phyloP scores from a whole-genome alignment of 2,113 vertebrate species.

The Ellobius talpinus region DNA sequence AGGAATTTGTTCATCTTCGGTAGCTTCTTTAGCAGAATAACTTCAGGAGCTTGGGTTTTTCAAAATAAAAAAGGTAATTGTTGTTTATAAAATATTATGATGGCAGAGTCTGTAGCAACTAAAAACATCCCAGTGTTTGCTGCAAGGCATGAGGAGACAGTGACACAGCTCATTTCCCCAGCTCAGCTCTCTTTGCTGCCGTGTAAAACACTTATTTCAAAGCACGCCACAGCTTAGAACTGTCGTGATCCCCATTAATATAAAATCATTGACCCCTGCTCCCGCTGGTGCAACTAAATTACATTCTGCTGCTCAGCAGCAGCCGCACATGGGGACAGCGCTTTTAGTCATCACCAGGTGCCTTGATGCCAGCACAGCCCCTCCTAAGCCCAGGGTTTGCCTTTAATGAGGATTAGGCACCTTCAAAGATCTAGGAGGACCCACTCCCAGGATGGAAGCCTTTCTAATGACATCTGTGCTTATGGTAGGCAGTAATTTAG shows the following conservation, averaged over 20 bases:
- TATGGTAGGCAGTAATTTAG: conserved; percentile 62
- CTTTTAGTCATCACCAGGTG: conserved; percentile 89
- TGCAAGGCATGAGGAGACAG: conserved; percentile 87
- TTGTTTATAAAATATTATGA: conserved; percentile 86
- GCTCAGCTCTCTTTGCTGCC: conserved; percentile 87
- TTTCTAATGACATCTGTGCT: conserved; percentile 86
- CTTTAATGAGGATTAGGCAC: conserved; percentile 90
- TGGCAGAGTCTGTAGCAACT: conserved; percentile 72
- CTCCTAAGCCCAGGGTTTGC: conserved; percentile 86
- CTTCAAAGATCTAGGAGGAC: conserved; percentile 88
- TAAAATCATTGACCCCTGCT: conserved; percentile 93
- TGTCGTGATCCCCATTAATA: conserved; percentile 93
- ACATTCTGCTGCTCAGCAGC: conserved; percentile 91
- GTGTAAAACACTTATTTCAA: conserved; percentile 91
- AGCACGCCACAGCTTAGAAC: conserved; percentile 90
- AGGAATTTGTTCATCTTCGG: not conserved
- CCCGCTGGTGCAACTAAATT: conserved; percentile 90
- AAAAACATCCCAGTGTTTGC: conserved; percentile 84
- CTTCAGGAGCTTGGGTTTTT: conserved; percentile 54
- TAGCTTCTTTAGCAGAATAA: conserved; percentile 7
- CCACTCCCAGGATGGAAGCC: conserved; percentile 82
- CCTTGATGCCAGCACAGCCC: conserved; percentile 88
- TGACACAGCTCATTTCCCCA: conserved; percentile 90
- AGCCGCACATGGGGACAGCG: conserved; percentile 88
- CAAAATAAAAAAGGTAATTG: conserved; percentile 81